These are phyloP conservation scores for Smittia aterrima DNA, from an alignment of 2,888 invertebrate species.

Conservation along the genomic window DNA sequence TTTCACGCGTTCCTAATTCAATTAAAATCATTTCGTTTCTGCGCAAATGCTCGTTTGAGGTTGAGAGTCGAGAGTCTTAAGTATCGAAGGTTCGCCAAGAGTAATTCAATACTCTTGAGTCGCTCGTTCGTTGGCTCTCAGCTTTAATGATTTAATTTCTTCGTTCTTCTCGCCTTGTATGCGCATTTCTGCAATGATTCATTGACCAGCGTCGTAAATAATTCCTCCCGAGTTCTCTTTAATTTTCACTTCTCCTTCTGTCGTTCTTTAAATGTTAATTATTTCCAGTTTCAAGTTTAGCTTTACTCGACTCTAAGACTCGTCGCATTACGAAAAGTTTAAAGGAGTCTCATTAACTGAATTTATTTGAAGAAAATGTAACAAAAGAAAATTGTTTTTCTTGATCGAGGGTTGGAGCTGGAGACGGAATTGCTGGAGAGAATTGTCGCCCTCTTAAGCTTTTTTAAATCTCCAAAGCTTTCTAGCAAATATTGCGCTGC, in stretches of 20 bases:
- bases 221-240: neutral
- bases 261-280: neutral
- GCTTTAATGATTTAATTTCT: conserved; percentile 5
- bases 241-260: neutral
- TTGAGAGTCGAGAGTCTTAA: no score
- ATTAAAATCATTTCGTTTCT: neutral
- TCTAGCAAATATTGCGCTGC: no score
- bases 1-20: neutral
- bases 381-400: no score
- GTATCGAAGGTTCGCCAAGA: neutral
- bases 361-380: no score
- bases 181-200: neutral
- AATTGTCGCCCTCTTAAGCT: no score
- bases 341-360: no score
- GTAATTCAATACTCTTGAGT: neutral
- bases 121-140: neutral
- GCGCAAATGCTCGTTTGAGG: neutral
- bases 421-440: no score
- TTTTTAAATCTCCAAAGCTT: no score
- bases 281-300: neutral
- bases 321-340: no score
- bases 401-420: no score
- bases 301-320: neutral
- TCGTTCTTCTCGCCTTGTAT: neutral
- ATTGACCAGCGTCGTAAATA: neutral